A percentile compares a stretch with the other conserved stretches of the same genome.
Conservation (phyloP, 35 echinoderm and acorn worm species). For the Hemicentrotus pulcherrimus region DNA sequence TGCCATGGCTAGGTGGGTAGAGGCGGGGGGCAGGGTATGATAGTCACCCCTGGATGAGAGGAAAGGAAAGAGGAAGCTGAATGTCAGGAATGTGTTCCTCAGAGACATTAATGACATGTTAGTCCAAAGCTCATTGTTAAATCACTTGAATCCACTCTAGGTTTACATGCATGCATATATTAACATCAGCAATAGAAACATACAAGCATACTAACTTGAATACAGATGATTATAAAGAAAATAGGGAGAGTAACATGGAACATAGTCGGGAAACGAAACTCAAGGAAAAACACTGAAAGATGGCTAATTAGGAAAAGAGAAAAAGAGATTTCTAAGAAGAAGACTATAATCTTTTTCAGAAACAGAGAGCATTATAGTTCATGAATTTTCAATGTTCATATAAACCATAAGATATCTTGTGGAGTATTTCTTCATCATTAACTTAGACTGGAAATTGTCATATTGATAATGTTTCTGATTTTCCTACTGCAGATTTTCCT, state of each 20-base stretch:
- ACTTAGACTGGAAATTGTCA: too few species aligned
- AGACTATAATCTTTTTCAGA: too few species aligned
- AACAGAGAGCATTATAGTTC: too few species aligned
- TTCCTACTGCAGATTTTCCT: too few species aligned
- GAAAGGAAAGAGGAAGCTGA: background rate
- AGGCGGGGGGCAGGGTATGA: background rate
- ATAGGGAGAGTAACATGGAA: background rate
- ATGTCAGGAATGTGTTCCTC: constrained; percentile 10
- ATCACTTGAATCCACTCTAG: background rate
- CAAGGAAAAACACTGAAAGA: background rate
- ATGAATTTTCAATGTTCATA: too few species aligned
- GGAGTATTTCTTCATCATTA: too few species aligned
- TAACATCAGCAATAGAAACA: background rate
- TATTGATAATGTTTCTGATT: too few species aligned
- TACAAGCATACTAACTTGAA: background rate
- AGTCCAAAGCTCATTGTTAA: constrained; percentile 7
- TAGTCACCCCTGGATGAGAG: background rate
- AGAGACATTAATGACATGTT: background rate
- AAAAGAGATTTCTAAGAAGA: too few species aligned
- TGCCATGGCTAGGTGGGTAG: background rate
- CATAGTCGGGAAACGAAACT: background rate
- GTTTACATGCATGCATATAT: background rate
- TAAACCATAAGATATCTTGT: too few species aligned
- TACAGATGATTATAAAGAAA: background rate
- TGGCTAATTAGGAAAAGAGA: background rate